Conservation (phyloP, 2,797 vertebrate genomes). For the Falco berigora region DNA sequence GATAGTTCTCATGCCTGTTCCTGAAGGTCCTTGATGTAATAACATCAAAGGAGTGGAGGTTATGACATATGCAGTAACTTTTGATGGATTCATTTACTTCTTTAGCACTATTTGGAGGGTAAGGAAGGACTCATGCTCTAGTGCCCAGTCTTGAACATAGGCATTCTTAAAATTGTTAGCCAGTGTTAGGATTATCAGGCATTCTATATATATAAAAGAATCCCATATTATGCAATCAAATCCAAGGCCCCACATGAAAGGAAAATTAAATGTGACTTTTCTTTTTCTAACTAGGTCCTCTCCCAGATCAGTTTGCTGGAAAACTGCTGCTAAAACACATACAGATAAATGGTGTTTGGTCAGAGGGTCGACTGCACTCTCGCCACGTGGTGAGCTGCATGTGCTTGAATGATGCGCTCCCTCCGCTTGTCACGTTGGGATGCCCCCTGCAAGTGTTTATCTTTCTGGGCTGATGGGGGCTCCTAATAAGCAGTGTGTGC, state of each 20-base stretch:
- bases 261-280: neutral
- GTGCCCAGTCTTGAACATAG: neutral
- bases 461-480: neutral
- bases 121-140: neutral
- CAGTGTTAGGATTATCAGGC: neutral
- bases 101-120: neutral
- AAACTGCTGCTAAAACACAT: neutral
- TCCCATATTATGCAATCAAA: neutral
- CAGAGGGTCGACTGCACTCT: neutral
- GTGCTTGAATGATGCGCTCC: neutral
- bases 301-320: neutral
- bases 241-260: neutral
- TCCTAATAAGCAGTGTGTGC: neutral
- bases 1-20: neutral
- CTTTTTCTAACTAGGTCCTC: neutral
- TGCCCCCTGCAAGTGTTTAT: neutral
- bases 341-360: neutral
- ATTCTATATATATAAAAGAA: neutral
- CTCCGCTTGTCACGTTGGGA: neutral
- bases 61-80: neutral
- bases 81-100: neutral
- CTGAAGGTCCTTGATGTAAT: neutral
- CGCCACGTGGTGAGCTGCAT: neutral
- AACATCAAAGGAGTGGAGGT: neutral
- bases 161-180: neutral